Conservation (phyloP, 2,797 vertebrate species). For the Poecile montanus region DNA sequence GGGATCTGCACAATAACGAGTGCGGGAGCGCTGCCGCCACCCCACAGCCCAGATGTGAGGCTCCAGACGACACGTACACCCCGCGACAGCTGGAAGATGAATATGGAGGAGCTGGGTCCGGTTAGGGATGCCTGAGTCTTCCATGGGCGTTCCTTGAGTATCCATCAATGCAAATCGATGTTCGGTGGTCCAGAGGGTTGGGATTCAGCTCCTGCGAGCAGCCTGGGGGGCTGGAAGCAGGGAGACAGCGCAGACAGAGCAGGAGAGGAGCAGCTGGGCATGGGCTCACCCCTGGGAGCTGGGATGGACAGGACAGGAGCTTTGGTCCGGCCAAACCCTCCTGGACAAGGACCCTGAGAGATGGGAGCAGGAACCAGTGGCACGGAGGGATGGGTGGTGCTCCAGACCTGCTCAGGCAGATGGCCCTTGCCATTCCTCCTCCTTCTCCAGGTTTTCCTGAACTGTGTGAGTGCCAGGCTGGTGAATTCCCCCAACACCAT, state of each 20-base stretch:
- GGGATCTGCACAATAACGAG: background rate
- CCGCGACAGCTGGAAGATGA: background rate
- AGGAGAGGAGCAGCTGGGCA: background rate
- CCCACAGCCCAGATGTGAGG: background rate
- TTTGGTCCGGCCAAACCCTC: fast-evolving
- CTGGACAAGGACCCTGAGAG: background rate
- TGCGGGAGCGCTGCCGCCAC: background rate
- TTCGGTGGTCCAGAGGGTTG: fast-evolving
- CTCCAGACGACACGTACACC: background rate
- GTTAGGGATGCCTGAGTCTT: background rate
- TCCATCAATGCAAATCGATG: background rate
- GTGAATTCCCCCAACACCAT: background rate
- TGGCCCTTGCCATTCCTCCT: background rate
- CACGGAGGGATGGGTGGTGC: background rate
- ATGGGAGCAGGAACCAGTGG: background rate
- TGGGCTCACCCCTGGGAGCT: fast-evolving
- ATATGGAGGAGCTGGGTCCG: background rate
- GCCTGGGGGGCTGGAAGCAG: background rate
- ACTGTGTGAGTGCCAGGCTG: fast-evolving
- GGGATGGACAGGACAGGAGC: background rate
- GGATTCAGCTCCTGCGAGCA: background rate
- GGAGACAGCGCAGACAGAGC: background rate
- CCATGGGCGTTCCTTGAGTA: background rate
- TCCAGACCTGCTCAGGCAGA: background rate
- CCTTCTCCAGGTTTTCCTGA: background rate